Evolutionary conservation across 2,888 invertebrate species (phyloP).

Genomic region (Melieria picta): DNA sequence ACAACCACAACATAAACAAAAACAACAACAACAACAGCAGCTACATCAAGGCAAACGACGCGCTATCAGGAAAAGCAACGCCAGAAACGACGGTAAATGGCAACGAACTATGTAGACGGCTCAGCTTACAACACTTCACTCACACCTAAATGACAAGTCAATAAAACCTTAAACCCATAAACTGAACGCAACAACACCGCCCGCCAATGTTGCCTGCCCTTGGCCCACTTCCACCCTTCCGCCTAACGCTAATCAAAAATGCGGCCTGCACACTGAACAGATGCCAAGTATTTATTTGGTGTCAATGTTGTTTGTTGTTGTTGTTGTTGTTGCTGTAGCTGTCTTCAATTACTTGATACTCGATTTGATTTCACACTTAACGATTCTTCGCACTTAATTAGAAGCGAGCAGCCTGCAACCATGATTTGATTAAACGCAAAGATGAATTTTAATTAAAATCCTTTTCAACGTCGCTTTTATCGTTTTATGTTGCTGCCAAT

Average conservation of each 20-base stretch:
- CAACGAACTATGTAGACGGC: conserved; percentile 43
- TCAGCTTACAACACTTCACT: conserved; percentile 27
- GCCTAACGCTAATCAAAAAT: neutral
- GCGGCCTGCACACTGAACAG: too few species aligned
- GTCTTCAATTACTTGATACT: conserved; percentile 51
- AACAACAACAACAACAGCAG: conserved; percentile 12
- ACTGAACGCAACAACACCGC: neutral
- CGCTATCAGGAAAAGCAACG: conserved; percentile 32
- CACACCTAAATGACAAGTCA: conserved; percentile 13
- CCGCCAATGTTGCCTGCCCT: neutral
- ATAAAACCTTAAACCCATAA: neutral
- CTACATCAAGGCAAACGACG: conserved; percentile 1
- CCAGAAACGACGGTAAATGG: conserved; percentile 3
- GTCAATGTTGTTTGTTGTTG: conserved; percentile 23
- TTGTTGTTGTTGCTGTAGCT: conserved; percentile 22
- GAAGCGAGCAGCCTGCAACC: conserved; percentile 55
- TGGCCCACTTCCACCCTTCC: neutral
- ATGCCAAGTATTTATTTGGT: neutral
- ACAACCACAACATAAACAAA: neutral
- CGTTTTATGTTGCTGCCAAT: conserved; percentile 19
- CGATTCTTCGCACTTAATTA: conserved; percentile 66
- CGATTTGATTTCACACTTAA: conserved; percentile 66
- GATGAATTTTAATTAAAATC: conserved; percentile 67
- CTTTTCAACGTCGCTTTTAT: conserved; percentile 37
- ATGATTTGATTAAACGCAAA: conserved; percentile 66